Conservation (phyloP, 2,113 vertebrate genomes). For the Corythornis madagascariensis region DNA sequence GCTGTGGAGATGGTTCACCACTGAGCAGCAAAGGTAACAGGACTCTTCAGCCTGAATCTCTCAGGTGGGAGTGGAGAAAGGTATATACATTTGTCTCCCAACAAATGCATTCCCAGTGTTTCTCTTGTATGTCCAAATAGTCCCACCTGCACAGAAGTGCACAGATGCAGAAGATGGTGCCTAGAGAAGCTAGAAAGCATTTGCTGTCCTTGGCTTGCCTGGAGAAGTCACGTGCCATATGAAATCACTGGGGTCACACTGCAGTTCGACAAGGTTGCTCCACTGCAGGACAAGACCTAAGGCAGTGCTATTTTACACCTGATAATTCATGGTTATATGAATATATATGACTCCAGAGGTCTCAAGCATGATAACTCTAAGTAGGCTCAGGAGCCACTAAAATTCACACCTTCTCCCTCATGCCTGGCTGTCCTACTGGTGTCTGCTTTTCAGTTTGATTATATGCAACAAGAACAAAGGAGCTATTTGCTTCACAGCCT, state of each 20-base stretch:
- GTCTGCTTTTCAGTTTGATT: background rate
- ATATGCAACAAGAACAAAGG: background rate
- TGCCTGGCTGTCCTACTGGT: background rate
- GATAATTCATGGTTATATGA: background rate
- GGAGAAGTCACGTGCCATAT: rapidly evolving
- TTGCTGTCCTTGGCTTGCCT: background rate
- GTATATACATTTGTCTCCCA: background rate
- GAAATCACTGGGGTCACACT: background rate
- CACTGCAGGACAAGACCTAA: background rate
- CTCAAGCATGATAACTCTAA: background rate
- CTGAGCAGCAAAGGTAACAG: background rate
- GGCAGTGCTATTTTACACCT: background rate
- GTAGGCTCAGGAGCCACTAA: background rate
- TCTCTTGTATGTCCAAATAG: background rate
- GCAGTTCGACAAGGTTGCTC: background rate
- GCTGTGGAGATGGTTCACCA: background rate
- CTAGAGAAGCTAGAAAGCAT: background rate
- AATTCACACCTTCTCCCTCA: background rate
- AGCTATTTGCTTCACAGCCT: background rate
- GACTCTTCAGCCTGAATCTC: background rate
- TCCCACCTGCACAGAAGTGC: background rate
- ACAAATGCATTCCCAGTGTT: rapidly evolving
- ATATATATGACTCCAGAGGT: no score
- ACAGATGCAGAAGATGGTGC: background rate
- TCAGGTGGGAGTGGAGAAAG: rapidly evolving